Evolutionary conservation across 2,888 invertebrate species (phyloP).

Genomic region (Leptopilina myrica): DNA sequence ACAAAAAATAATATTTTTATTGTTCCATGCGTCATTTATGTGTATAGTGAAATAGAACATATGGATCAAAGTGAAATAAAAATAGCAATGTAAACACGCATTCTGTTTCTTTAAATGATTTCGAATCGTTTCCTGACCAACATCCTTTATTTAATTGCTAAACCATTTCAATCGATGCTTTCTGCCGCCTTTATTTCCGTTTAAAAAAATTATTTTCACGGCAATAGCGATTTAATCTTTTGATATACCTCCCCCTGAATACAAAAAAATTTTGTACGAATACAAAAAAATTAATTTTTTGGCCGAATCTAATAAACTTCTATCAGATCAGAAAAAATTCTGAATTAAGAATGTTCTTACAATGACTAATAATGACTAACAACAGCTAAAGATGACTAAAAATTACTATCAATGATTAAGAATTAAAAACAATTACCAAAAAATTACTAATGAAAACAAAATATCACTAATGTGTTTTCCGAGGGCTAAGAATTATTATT

Average conservation of each 20-base stretch:
- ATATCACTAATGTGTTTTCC: too few relatives aligned
- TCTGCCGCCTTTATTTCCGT: constrained; percentile 11
- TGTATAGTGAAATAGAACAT: neutral
- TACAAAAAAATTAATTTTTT: too few relatives aligned
- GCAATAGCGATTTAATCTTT: constrained; percentile 1
- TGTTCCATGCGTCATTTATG: neutral
- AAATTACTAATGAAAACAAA: too few relatives aligned
- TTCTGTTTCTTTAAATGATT: neutral
- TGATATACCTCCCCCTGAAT: neutral
- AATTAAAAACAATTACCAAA: too few relatives aligned
- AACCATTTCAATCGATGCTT: neutral
- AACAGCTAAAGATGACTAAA: too few relatives aligned
- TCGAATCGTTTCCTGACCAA: neutral
- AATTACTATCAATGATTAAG: too few relatives aligned
- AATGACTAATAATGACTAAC: too few relatives aligned
- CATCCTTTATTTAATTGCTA: constrained; percentile 6
- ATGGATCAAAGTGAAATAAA: neutral
- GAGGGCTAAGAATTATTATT: too few relatives aligned
- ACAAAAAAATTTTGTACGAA: neutral
- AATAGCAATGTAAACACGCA: neutral
- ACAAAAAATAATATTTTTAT: neutral
- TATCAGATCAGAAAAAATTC: too few relatives aligned
- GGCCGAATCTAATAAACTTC: too few relatives aligned
- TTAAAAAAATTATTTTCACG: neutral
- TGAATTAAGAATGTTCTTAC: too few relatives aligned